Evolutionary conservation across 2,888 invertebrate species (phyloP).

Genomic region (Mellilla xanthometata): DNA sequence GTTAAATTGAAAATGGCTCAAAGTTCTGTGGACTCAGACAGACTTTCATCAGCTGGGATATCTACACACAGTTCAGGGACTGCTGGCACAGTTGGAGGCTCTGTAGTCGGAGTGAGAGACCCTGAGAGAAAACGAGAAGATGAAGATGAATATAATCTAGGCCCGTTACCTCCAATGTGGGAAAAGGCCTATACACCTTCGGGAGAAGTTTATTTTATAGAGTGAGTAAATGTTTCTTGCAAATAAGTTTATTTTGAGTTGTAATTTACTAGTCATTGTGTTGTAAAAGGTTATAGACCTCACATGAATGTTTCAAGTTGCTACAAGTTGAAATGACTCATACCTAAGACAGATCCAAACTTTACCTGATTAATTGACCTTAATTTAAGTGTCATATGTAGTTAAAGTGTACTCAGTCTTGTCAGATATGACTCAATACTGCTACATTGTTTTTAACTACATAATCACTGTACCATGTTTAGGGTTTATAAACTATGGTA

Average conservation of each 20-base stretch:
- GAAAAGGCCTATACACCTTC: slow-evolving; percentile 98
- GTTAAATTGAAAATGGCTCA: slow-evolving; percentile 58
- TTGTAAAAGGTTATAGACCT: neutral
- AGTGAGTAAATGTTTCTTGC: slow-evolving; percentile 84
- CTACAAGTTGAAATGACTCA: neutral
- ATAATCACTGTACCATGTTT: no score
- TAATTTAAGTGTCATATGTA: neutral
- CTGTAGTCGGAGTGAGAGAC: slow-evolving; percentile 74
- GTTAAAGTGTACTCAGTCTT: no score
- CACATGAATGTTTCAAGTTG: neutral
- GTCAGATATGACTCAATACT: no score
- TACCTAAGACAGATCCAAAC: neutral
- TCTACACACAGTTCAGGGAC: slow-evolving; percentile 77
- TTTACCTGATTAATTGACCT: slow-evolving; percentile 1
- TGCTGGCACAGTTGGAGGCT: slow-evolving; percentile 72
- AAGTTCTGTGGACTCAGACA: slow-evolving; percentile 74
- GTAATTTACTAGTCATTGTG: no score
- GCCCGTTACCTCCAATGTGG: slow-evolving; percentile 97
- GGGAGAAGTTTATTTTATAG: slow-evolving; percentile 98
- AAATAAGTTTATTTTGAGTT: no score
- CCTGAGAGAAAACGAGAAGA: slow-evolving; percentile 72
- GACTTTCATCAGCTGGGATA: slow-evolving; percentile 75
- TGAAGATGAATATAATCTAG: slow-evolving; percentile 90
- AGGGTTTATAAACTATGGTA: no score
- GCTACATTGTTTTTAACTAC: no score